phyloP scores from a whole-genome alignment of 2,113 vertebrate genomes.

The Lynx canadensis region DNA sequence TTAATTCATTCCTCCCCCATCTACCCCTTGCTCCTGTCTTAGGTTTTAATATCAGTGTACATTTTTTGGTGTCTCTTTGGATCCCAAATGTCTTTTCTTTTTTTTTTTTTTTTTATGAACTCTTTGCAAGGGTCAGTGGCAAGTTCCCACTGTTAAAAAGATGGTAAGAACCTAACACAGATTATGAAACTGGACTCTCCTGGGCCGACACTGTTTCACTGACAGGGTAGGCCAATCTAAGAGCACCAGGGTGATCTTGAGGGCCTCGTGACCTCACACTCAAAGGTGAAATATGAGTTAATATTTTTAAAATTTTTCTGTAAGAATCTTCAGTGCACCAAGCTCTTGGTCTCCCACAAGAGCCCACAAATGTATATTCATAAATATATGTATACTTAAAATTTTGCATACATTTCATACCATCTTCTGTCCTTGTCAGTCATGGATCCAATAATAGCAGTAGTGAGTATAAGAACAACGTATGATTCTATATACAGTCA shows the following conservation, averaged over 20 bases:
- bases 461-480: not conserved
- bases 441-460: constrained; percentile 18
- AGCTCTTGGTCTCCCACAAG: not conserved
- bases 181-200: not conserved
- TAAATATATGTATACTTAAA: constrained; percentile 53
- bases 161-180: not conserved
- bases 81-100: not conserved
- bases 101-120: not conserved
- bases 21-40: constrained; percentile 29
- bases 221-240: not conserved
- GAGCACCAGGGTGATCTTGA: not conserved
- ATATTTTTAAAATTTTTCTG: not conserved
- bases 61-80: constrained; percentile 28
- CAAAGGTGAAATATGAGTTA: not conserved
- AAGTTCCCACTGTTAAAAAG: not conserved
- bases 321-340: not conserved
- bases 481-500: constrained; percentile 12
- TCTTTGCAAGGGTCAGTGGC: not conserved
- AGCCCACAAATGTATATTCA: constrained; percentile 28
- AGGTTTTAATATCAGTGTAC: constrained; percentile 54
- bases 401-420: constrained; percentile 30
- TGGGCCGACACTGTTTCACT: not conserved
- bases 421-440: constrained; percentile 46
- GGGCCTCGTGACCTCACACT: not conserved
- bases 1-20: constrained; percentile 73